phyloP scores from a whole-genome alignment of 2,888 invertebrate genomes.

The Trachelus tabidus region DNA sequence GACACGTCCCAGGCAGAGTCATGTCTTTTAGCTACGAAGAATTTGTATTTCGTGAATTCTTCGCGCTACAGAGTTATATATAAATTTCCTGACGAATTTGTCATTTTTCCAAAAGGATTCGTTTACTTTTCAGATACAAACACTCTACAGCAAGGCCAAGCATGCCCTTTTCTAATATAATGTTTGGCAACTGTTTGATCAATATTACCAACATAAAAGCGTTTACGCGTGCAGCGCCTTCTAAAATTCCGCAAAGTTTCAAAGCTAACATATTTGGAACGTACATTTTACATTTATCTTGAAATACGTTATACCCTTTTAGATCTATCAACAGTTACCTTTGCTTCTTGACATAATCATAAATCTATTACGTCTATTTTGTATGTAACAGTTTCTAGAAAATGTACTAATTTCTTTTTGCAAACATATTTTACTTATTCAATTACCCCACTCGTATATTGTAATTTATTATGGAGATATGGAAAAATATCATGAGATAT shows the following conservation, averaged over 20 bases:
- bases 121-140: neutral
- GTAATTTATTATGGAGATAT: neutral
- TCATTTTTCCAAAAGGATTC: neutral
- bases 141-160: neutral
- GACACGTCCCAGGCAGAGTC: neutral
- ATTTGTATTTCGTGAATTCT: neutral
- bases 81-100: neutral
- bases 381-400: neutral
- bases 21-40: neutral
- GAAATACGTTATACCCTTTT: neutral
- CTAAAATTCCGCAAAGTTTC: neutral
- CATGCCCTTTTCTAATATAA: neutral
- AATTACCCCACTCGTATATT: neutral
- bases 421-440: neutral
- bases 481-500: slow-evolving; percentile 12
- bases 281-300: neutral
- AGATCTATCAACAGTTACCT: neutral
- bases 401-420: neutral
- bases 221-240: neutral
- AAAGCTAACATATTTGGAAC: neutral
- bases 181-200: neutral
- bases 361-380: neutral
- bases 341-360: neutral
- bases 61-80: neutral
- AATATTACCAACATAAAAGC: neutral